Conservation (phyloP, 2,113 vertebrate genomes). For the Tetrao urogallus region DNA sequence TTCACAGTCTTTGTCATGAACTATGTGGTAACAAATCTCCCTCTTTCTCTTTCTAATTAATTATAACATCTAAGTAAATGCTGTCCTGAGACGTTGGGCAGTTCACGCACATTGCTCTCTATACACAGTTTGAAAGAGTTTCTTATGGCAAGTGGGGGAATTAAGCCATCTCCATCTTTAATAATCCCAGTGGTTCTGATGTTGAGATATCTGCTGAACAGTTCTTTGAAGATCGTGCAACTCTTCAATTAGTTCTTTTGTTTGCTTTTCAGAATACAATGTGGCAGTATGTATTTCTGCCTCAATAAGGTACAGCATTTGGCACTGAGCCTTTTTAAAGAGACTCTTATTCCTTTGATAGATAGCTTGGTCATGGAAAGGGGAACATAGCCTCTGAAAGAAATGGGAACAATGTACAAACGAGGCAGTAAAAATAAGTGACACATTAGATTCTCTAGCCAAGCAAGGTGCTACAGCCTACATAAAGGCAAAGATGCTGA, state of each 20-base stretch:
- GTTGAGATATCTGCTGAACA: not conserved
- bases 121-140: not conserved
- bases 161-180: constrained; percentile 28
- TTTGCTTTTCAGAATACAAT: constrained; percentile 19
- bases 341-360: constrained; percentile 44
- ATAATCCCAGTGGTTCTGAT: not conserved
- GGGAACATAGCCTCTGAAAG: constrained; percentile 29
- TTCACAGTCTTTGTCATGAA: not conserved
- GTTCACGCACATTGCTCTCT: not conserved
- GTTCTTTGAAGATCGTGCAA: not conserved
- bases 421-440: constrained; percentile 74
- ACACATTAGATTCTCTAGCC: constrained; percentile 68
- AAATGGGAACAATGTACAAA: constrained; percentile 57
- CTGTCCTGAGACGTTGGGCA: not conserved
- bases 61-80: not conserved
- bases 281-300: not conserved
- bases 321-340: constrained; percentile 43
- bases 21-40: not conserved
- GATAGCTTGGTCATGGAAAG: constrained; percentile 21
- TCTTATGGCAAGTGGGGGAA: not conserved
- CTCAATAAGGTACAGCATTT: constrained; percentile 25
- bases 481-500: constrained; percentile 71
- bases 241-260: constrained; percentile 15
- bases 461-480: constrained; percentile 63
- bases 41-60: not conserved